Evolutionary conservation across 2,888 invertebrate genomes (phyloP).

Genomic region (Cantharis flavilabris): DNA sequence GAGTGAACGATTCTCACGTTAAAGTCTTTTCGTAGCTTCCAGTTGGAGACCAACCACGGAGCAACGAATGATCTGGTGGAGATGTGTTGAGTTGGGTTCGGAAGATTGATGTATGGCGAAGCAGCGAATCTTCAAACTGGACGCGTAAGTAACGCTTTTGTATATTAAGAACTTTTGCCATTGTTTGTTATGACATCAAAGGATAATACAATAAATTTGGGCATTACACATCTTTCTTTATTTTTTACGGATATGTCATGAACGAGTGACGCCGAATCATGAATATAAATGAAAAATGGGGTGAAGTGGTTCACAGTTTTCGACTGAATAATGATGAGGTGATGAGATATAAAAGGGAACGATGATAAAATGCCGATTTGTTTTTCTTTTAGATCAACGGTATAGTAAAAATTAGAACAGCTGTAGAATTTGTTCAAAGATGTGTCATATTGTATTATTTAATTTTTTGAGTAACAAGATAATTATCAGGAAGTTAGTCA

Average conservation of each 20-base stretch:
- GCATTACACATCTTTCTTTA: too few relatives aligned
- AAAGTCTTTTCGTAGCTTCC: background rate
- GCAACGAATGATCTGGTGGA: background rate
- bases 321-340: background rate
- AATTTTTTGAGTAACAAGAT: background rate
- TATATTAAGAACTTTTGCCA: background rate
- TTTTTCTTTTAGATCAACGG: background rate
- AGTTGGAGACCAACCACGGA: background rate
- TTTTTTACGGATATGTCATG: too few relatives aligned
- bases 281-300: background rate
- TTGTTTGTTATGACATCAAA: background rate
- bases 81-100: background rate
- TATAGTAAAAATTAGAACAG: background rate
- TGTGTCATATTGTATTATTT: background rate
- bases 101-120: background rate
- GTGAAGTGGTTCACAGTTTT: background rate
- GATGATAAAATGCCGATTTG: background rate
- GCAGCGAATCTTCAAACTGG: background rate
- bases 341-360: background rate
- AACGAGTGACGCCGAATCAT: background rate
- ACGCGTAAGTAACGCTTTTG: background rate
- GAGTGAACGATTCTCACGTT: background rate
- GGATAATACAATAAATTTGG: too few relatives aligned
- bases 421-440: background rate
- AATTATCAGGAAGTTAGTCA: background rate